Base-by-base conservation (phyloP, 2,113 vertebrate genomes). In the Gavialis gangeticus region DNA sequence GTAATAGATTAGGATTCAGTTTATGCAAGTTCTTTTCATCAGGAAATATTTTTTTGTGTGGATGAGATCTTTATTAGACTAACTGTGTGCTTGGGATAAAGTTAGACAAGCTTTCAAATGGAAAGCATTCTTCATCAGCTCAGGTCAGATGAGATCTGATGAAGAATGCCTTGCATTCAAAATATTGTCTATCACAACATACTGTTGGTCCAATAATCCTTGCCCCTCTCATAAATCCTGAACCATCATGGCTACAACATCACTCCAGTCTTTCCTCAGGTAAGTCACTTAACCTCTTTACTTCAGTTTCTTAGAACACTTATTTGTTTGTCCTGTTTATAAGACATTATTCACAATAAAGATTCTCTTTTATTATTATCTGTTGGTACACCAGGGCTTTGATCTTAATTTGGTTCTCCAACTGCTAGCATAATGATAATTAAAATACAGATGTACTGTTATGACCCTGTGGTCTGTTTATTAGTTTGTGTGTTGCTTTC, bases 271-370 rank as follows among this genome's bases (percentile, higher is more conserved):
- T 83, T 25, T 90, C 22, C 37, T 58, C 11, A 19, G 22, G 11
- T 56, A 83, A 89, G 75, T 27, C 1, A 1, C 22, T 55, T 16
- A 4, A 11, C 30, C 75, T 54, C 21, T 6, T 4, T 1, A 19
- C 17, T 17, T 25, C 10, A 28, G 18, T 2, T 2, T 12, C 2
- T 3, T 1, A 0, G 19, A 24, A 54, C 5, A 3, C 66, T 30
- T 37, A 2, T 81, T 84, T 84, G 10, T 30, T 46, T 67, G 5
- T 18, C 54, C 73, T 71, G 46, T 76, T 37, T 67, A 67, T 82
- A 12, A 10, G 10, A 88, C 88, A 82, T 54, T 88, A 56, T 79
- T 84, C 64, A 2, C 6, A 17, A 2, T 57, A 87, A 75, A 69
- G 58, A 54, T 3, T 63, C 16, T 11, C 11, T 93, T 66, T 37